phyloP scores from a whole-genome alignment of 2,797 vertebrate genomes.

The Enoplosus armatus region DNA sequence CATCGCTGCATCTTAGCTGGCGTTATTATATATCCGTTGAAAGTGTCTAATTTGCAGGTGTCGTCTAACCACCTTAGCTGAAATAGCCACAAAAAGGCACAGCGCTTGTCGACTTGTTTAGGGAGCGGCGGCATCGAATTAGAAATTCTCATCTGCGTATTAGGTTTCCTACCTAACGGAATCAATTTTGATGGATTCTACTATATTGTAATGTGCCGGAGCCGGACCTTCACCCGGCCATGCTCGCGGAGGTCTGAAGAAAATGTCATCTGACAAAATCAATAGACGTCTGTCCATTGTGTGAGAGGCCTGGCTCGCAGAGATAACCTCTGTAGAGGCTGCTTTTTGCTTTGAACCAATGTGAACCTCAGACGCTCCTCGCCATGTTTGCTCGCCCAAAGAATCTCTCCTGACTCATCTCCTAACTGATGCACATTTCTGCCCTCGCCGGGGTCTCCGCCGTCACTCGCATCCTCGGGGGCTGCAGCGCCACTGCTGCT shows the following conservation, averaged over 20 bases:
- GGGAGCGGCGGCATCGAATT: background rate
- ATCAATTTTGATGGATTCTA: background rate
- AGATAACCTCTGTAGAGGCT: constrained; percentile 5
- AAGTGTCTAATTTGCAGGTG: too few relatives aligned
- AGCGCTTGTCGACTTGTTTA: background rate
- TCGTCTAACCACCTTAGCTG: background rate
- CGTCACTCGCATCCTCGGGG: constrained; percentile 17
- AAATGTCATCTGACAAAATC: constrained; percentile 37
- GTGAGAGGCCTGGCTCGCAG: constrained; percentile 14
- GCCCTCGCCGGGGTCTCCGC: constrained; percentile 2
- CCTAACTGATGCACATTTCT: constrained; percentile 1
- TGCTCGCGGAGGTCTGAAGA: background rate
- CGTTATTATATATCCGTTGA: too few relatives aligned
- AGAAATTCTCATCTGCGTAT: background rate
- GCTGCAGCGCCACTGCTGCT: constrained; percentile 19
- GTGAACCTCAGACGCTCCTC: constrained; percentile 7
- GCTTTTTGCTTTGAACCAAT: constrained; percentile 21
- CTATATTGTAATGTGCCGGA: background rate
- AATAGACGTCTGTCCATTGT: constrained; percentile 13
- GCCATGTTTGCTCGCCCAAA: constrained; percentile 24
- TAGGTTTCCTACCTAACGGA: too few relatives aligned
- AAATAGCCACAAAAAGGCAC: background rate
- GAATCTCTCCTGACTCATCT: constrained; percentile 14
- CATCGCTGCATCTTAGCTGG: background rate
- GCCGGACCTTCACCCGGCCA: background rate